Base-by-base conservation (phyloP, 2,888 invertebrate species). In the Pseudoips prasinana region DNA sequence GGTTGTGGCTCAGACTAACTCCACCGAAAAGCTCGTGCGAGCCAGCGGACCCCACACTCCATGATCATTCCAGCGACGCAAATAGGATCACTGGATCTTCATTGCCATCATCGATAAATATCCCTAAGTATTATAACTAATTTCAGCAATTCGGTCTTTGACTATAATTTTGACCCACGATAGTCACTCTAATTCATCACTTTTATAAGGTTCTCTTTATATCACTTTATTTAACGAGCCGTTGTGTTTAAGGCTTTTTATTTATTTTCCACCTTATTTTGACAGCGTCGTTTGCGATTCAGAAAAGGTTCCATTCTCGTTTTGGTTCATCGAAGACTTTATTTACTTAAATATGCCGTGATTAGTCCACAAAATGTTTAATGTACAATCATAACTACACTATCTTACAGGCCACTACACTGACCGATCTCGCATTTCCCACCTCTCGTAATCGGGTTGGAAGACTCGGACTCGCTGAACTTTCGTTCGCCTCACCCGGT, bases 191-290 rank as follows among this genome's bases (percentile, higher is more conserved):
- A 67, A 61, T 48, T 20, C 11, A 33, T 29, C 43, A 55, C 50
- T 29, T 19, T 33, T 52, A 66, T 81, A 84, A 73, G 71, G 84
- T 81, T 56, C 64, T 54, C 43, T 71, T 73, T 79, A 43, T 48
- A 63, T 58, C 66, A 71, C 63, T 41, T 53, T 43, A 46, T 45
- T 40, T 49, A 56, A 45, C 60, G 51, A 46, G 59, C 67, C 64
- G 73, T 73, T 73, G 73, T 73, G 70, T 77, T 80, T 73, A 74
- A 79, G 72, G 76, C 72, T 77, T 78, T 82, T 83, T 85, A 84
- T 85, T 83, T 84, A 86, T 85, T 86, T 86, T 84, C 85, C 75
- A 70, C 70, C 68, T 68, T 72, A 83, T 82, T 83, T 80, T 80
- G 79, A 65, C 59, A 58, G 62, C 51, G 54, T 74, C 74, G 55